Evolutionary conservation across 2,113 vertebrate genomes (phyloP), one percentile per base, ranked within the genome.

Genomic region (Clinocottus analis): DNA sequence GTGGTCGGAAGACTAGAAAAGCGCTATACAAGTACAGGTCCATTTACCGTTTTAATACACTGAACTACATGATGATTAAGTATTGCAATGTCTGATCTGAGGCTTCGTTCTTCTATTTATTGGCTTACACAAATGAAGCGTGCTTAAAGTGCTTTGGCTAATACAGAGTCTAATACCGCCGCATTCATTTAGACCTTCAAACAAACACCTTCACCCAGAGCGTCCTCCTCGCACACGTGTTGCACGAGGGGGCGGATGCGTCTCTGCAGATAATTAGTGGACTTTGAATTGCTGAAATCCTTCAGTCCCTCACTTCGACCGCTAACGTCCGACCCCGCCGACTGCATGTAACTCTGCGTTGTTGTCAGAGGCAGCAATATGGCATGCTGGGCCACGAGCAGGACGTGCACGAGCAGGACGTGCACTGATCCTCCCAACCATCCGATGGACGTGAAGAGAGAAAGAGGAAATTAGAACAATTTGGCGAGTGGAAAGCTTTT

Each of bases 391-490:
- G 21, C 6, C 5, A 9, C 19, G n/a, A n/a, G n/a, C n/a, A n/a
- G n/a, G n/a, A n/a, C n/a, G n/a, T n/a, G n/a, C n/a, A n/a, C n/a
- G n/a, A n/a, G n/a, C n/a, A n/a, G n/a, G n/a, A n/a, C n/a, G n/a
- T n/a, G n/a, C n/a, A n/a, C n/a, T n/a, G n/a, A n/a, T n/a, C n/a
- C n/a, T n/a, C n/a, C n/a, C n/a, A n/a, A n/a, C n/a, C n/a, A n/a
- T n/a, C n/a, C n/a, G n/a, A n/a, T n/a, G n/a, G n/a, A n/a, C n/a
- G n/a, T n/a, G n/a, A n/a, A n/a, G n/a, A n/a, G n/a, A n/a, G 12
- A 76, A 27, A 41, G 66, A 81, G 62, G 59, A 69, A 70, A 79
- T 78, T 29, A 58, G 33, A 83, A 55, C 45, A 53, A 71, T 78
- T 25, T 68, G 23, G 25, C n/a, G 10, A 4, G 33, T 27, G 66